phyloP scores from a whole-genome alignment of 2,888 invertebrate genomes.

The Ecliptopera silaceata region DNA sequence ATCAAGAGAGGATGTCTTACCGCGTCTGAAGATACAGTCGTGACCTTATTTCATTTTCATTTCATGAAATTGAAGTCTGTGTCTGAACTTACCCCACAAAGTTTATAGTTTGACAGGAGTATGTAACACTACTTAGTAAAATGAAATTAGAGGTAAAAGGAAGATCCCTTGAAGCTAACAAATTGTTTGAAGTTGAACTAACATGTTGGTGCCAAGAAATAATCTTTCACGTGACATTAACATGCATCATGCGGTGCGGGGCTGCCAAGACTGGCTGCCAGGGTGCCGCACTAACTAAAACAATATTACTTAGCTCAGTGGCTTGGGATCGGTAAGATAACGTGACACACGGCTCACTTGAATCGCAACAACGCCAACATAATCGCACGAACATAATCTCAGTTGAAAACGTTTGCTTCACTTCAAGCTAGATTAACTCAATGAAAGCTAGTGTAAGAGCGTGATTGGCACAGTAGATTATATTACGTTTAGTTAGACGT shows the following conservation, averaged over 20 bases:
- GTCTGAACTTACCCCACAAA: too few relatives aligned
- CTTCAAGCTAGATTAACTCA: not conserved
- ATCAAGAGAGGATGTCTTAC: too few relatives aligned
- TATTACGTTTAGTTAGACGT: too few relatives aligned
- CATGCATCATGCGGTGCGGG: constrained; percentile 73
- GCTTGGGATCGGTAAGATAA: constrained; percentile 31
- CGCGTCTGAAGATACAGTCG: too few relatives aligned
- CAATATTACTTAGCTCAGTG: constrained; percentile 73
- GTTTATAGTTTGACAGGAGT: too few relatives aligned
- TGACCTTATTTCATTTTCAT: too few relatives aligned
- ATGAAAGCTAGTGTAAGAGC: too few relatives aligned
- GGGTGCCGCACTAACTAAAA: constrained; percentile 66
- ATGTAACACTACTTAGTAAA: too few relatives aligned
- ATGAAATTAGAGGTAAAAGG: not conserved
- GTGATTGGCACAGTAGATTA: too few relatives aligned
- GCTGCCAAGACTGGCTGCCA: constrained; percentile 76
- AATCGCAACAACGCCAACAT: not conserved
- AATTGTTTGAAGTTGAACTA: constrained; percentile 49
- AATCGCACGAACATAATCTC: not conserved
- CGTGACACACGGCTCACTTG: not conserved
- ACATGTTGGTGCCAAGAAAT: constrained; percentile 76
- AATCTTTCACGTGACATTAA: constrained; percentile 79
- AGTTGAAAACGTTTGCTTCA: not conserved
- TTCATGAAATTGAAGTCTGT: too few relatives aligned
- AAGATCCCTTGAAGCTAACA: constrained; percentile 12